Base-by-base conservation (phyloP, 2,113 vertebrate species). In the Reinhardtius hippoglossoides region DNA sequence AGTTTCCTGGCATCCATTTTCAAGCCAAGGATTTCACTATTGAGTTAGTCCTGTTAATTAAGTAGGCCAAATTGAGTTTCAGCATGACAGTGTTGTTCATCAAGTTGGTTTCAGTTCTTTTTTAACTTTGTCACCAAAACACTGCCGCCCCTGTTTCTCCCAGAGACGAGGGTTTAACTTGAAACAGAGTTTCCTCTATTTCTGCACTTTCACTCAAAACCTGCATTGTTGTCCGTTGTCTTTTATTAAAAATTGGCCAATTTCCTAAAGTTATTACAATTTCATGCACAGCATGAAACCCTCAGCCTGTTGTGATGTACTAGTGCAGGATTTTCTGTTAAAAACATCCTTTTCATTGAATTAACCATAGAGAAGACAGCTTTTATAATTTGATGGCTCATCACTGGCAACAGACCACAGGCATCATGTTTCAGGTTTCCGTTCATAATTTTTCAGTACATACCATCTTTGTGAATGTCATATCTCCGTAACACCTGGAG, bases 21-120 rank as follows among this genome's bases (percentile, higher is more conserved):
- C n/a, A 50, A 71, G 44, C 57, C 52, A 64, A 26, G 18, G 27
- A 75, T 26, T 24, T 24, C 37, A 3, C 4, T 67, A 80, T 88
- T 82, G 3, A 58, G 55, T 88, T 76, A 76, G 44, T 65, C 4
- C 5, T 71, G 55, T 52, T 61, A 76, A 82, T 74, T 20, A 20
- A 12, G 10, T 54, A 6, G 5, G 4, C 31, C 63, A 66, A 82
- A 85, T 78, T 68, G 27, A 87, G 74, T 88, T 88, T 12, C 31
- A 60, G 26, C 42, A 12, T 31, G 23, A 69, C 15, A 13, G 13
- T 63, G 18, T 46, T 63, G 1, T 78, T 16, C 46, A 80, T 83
- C 31, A 60, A 23, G 50, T 70, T 78, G 26, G 23, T 71, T 83
- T 81, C 48, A 65, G 42, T 18, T 40, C 2, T 14, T 75, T 73